Base-by-base conservation (phyloP, 2,888 invertebrate species). In the Drosophila mulleri region DNA sequence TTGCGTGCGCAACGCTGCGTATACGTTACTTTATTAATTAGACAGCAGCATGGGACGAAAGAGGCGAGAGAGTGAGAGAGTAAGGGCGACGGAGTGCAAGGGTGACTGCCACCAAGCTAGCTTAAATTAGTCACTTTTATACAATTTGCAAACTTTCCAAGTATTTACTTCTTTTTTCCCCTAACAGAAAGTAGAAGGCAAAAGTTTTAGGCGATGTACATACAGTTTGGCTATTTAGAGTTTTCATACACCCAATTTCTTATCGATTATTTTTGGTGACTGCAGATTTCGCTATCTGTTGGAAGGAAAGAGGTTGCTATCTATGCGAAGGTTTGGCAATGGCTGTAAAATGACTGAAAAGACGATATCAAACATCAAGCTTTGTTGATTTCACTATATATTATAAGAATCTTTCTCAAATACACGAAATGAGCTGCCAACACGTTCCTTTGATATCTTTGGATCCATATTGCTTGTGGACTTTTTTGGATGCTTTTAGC, bases 1-100 rank as follows among this genome's bases (percentile, higher is more conserved):
- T 45, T 47, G 59, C 48, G 47, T 18, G 37, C n/a, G 11, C 42
- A 58, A 54, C 62, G 48, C 26, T 52, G 67, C 64, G 60, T 67
- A 73, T 74, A 53, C 60, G 54, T 52, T 11, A 67, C 32, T 41
- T 65, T 39, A 42, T 35, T 58, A 58, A 58, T 58, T 58, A 35
- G 35, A 45, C 32, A 32, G 29, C 39, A 26, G 39, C 39, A 52
- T 12, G 18, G 8, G 16, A 37, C 37, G 37, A 37, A 2, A n/a
- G 6, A 0, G 9, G 39, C 12, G 18, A 11, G 39, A 12, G 39
- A 26, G 39, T n/a, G 53, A 1, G 16, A 37, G 20, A 9, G 48
- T 12, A 3, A 32, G n/a, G 9, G 26, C n/a, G 14, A 16, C 3
- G 2, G 39, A 39, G 37, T 39, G 50, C 20, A 29, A 18, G 26